Evolutionary conservation across 2,888 invertebrate genomes (phyloP).

Genomic region (Neoascia interrupta): DNA sequence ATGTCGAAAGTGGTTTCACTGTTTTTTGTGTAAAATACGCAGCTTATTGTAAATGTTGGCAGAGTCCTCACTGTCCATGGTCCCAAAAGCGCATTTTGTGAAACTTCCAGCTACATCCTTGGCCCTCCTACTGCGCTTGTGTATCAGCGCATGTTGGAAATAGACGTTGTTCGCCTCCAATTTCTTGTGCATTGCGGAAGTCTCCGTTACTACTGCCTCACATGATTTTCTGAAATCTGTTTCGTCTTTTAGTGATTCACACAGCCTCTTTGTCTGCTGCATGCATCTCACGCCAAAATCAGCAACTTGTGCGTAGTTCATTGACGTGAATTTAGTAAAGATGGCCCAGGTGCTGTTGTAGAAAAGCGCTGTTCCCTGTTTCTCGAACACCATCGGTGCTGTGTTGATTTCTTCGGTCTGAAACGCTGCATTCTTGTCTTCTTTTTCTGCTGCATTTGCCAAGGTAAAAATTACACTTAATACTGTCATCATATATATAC

Average conservation of each 20-base stretch:
- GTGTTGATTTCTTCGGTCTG: no score
- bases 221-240: not conserved
- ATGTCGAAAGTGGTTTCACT: not conserved
- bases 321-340: not conserved
- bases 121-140: not conserved
- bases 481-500: no score
- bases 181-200: not conserved
- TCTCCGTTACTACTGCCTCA: not conserved
- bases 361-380: no score
- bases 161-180: not conserved
- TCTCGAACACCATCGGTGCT: no score
- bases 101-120: not conserved
- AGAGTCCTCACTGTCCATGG: not conserved
- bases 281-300: not conserved
- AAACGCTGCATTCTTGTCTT: no score
- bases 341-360: not conserved
- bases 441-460: no score
- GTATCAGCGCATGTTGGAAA: not conserved
- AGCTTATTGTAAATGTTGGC: not conserved
- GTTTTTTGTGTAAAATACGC: not conserved
- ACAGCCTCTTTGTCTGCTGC: not conserved
- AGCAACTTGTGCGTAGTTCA: not conserved
- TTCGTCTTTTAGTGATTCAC: no score
- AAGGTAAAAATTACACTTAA: no score
- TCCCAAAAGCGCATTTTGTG: not conserved